Evolutionary conservation across 2,888 invertebrate genomes (phyloP).

Genomic region (Blastobasis adustella): DNA sequence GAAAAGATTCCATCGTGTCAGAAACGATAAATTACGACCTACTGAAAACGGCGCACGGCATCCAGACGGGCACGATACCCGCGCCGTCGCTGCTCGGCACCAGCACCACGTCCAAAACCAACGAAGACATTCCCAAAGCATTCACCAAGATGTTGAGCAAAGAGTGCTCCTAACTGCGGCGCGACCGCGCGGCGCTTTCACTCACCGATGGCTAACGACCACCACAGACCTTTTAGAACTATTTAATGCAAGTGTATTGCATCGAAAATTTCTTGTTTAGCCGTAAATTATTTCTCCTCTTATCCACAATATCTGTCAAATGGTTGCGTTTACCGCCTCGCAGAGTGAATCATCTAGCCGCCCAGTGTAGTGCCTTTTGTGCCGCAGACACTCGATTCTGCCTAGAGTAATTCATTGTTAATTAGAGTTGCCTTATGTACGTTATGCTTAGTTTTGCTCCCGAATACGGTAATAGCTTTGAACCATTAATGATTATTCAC

Average conservation of each 20-base stretch:
- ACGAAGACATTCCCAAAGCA: slow-evolving; percentile 88
- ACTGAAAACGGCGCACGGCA: slow-evolving; percentile 82
- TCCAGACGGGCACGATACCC: slow-evolving; percentile 80
- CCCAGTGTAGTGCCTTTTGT: slow-evolving; percentile 20
- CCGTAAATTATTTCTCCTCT: too few species aligned
- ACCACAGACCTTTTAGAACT: too few species aligned
- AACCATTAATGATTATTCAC: too few species aligned
- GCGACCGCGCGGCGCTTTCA: neutral
- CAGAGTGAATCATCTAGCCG: neutral
- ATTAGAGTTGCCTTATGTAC: slow-evolving; percentile 33
- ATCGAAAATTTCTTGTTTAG: too few species aligned
- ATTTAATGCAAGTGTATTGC: too few species aligned
- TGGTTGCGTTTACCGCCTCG: neutral
- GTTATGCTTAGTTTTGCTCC: slow-evolving; percentile 12
- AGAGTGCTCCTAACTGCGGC: slow-evolving; percentile 55
- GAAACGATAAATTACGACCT: slow-evolving; percentile 95
- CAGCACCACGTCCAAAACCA: slow-evolving; percentile 83
- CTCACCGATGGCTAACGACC: too few species aligned
- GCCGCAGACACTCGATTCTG: slow-evolving; percentile 8
- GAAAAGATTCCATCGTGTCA: slow-evolving; percentile 91
- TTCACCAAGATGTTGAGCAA: slow-evolving; percentile 75
- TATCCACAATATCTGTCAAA: neutral
- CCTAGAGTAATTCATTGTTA: slow-evolving; percentile 16
- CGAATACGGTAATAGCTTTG: too few species aligned
- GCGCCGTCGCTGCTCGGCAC: slow-evolving; percentile 87